Base-by-base conservation (phyloP, 1,140 invertebrate genomes). In the Drosophila parabipectinata region DNA sequence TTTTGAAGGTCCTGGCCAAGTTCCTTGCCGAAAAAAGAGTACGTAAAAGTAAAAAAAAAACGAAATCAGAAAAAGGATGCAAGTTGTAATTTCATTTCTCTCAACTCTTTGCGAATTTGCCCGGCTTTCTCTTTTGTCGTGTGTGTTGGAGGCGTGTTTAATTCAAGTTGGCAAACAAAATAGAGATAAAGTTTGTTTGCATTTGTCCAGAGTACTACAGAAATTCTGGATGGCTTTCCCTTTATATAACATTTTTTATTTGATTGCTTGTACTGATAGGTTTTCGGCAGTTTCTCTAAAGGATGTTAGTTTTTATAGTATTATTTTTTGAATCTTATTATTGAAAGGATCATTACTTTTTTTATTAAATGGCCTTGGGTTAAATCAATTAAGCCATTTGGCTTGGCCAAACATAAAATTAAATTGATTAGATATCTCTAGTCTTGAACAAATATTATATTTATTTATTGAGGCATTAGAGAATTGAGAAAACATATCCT, bases 111-210 rank as follows among this genome's bases (percentile, higher is more conserved):
- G 66, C 47, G 67, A 69, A 54, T 57, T 45, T 48, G 30, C 8
- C 37, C 24, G 3, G 32, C 26, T 48, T 21, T 41, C 32, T 69
- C 66, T 63, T 14, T 69, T 60, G 58, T 41, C 61, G 59, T 76
- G 60, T 76, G 61, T 68, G 62, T 61, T 30, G 44, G 52, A 52
- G 69, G 82, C 61, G 78, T 81, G 66, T 85, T 78, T 85, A 77
- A 87, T 82, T 82, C 75, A 88, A 88, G 67, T 84, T 69, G 81
- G 59, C 68, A 84, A 77, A 85, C 81, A 85, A 85, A 77, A 84
- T 84, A 59, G 73, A 84, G 83, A 87, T 87, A 87, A 87, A 87
- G 78, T 87, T 87, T 85, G 74, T 82, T 87, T 87, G 82, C 62
- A 87, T 82, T 87, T 77, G 59, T 59, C 51, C 52, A 53, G 62